A percentile compares a stretch with the other conserved stretches of the same genome.
Evolutionary conservation across 2,797 vertebrate species (phyloP).

Genomic region (Tamandua tetradactyla): DNA sequence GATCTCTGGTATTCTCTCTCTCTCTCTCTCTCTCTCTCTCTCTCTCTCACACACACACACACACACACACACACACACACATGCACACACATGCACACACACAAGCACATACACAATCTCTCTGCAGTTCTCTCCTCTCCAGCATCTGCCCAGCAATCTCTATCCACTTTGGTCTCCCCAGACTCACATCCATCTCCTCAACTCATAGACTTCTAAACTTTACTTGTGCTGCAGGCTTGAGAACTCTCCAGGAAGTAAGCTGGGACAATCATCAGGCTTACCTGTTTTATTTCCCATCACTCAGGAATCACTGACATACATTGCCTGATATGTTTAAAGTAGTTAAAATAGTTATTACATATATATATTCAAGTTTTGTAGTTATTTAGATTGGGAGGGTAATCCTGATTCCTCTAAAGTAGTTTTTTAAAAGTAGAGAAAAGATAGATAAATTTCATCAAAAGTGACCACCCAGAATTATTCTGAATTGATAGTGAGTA

Average conservation of each 20-base stretch:
- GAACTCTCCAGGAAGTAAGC: background rate
- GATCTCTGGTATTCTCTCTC: no score
- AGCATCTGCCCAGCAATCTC: no score
- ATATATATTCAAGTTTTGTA: background rate
- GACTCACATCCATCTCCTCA: no score
- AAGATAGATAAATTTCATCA: background rate
- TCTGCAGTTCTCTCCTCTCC: no score
- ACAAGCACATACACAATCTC: no score
- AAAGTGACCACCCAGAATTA: conserved; percentile 6
- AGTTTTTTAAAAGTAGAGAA: background rate
- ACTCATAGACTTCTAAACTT: background rate
- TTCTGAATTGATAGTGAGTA: background rate
- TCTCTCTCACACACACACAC: no score
- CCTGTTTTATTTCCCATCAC: background rate
- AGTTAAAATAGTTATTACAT: background rate
- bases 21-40: no score
- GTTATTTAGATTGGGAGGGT: background rate
- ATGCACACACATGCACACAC: no score
- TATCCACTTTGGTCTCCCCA: no score
- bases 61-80: no score
- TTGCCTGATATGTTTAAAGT: background rate
- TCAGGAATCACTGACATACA: background rate
- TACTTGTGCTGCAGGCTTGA: background rate
- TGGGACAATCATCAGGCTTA: accelerated
- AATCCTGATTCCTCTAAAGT: background rate